Percentiles rank a stretch among this genome's conserved stretches.
These are phyloP conservation scores for Falcaria lacertinaria DNA, from an alignment of 2,888 invertebrate genomes.

Conservation along the genomic window DNA sequence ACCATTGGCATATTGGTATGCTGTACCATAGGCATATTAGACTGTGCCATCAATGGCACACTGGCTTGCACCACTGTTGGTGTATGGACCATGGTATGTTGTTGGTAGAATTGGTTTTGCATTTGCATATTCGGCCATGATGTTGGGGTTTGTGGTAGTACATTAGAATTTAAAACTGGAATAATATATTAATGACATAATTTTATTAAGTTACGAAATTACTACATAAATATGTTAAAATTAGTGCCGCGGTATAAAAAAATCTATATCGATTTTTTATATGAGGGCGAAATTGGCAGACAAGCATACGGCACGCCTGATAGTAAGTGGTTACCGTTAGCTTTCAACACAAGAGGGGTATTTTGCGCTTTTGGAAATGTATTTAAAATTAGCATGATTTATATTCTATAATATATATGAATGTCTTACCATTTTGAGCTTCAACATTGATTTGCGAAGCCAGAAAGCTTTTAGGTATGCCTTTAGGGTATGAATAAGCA, in stretches of 20 bases:
- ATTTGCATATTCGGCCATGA: not conserved
- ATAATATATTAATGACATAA: not conserved
- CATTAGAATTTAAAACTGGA: not conserved
- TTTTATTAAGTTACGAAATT: too few relatives aligned
- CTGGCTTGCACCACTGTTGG: not conserved
- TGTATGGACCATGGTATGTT: not conserved
- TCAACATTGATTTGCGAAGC: not conserved
- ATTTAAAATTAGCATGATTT: too few relatives aligned
- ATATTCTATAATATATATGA: too few relatives aligned
- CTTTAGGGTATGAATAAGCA: constrained; percentile 9
- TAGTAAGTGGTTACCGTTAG: too few relatives aligned
- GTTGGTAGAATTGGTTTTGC: not conserved
- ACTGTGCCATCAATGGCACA: constrained; percentile 19
- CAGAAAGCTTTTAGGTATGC: constrained; percentile 29
- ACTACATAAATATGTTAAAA: too few relatives aligned
- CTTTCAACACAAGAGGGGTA: too few relatives aligned
- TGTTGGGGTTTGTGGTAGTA: not conserved
- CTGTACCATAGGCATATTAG: constrained; percentile 5
- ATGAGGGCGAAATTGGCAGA: too few relatives aligned
- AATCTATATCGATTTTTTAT: too few relatives aligned
- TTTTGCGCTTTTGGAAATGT: too few relatives aligned
- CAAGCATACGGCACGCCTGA: too few relatives aligned
- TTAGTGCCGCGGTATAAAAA: too few relatives aligned
- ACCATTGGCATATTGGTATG: too few relatives aligned
- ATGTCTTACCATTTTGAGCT: not conserved